Base-by-base conservation (phyloP, 2,797 vertebrate genomes). In the Macrochelys suwanniensis region DNA sequence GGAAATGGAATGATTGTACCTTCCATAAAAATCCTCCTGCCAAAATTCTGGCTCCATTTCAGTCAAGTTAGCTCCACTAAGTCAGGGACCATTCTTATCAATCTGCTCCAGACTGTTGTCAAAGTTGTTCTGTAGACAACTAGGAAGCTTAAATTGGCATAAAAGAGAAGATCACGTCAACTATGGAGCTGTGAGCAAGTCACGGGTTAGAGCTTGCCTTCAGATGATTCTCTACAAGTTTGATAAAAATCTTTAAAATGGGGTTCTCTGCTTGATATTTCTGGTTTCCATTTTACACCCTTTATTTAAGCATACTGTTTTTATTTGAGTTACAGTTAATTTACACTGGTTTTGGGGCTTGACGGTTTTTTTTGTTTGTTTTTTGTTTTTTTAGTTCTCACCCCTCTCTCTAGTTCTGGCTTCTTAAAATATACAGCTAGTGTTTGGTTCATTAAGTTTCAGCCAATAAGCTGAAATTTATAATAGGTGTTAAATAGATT, bases 61-160 rank as follows among this genome's bases (percentile, higher is more conserved):
- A 25, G 79, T 78, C 45, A 85, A 84, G 79, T 84, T 49, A 86
- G 42, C 88, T 94, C 89, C 65, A 47, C 74, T 90, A 86, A 96
- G 95, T 89, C 95, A 92, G 87, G 65, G 37, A 94, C 25, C 19
- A 23, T 86, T 89, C 92, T 97, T 97, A 96, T 97, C 96, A 96
- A 85, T 28, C 42, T 80, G 42, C n/a, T 93, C 95, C 96, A 96
- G 95, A 96, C 89, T 71, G 42, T 77, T 0, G 7, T 74, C 4
- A 15, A 84, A 89, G 85, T 33, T 83, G 51, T 93, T 47, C 2
- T 77, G 49, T 88, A 84, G 6, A 83, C 25, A 93, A 74, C 68
- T 31, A 33, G 82, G 45, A 82, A 94, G 50, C 47, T 78, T 51
- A 51, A 94, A 77, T 59, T 78, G 57, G 28, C 89, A 94, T 21